Evolutionary conservation across 2,888 invertebrate genomes (phyloP), one percentile per base, ranked within the genome.

Genomic region (Dinocampus coccinellae): DNA sequence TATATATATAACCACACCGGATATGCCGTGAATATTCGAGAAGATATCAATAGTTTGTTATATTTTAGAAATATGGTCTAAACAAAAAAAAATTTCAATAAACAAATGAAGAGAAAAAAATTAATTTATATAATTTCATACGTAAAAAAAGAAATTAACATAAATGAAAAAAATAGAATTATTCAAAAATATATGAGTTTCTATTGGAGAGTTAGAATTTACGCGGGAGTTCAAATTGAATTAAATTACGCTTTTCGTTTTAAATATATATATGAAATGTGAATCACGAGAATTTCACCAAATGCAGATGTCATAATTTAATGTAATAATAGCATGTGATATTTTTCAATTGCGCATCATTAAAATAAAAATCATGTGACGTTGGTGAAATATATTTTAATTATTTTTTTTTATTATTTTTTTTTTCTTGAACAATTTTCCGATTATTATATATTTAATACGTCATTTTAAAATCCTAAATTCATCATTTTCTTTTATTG

Each of bases 341-440:
- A 29, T 58, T 33, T 34, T 9, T n/a, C 57, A 33, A 34, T 7
- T 29, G 26, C 24, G 29, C 47, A 39, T n/a, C 24, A 7, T 16
- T 13, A 42, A 11, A 47, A 26, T 29, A 55, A 20, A 10, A 33
- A 64, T 70, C 70, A 65, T 58, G 60, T 70, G 70, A 64, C 58
- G 9, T 22, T 57, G 63, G 64, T 22, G 16, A 34, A 42, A 11
- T 47, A 3, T 13, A 55, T 9, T 22, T 9, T 22, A 10, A 16
- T 63, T 63, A 24, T n/a, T n/a, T n/a, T n/a, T n/a, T n/a, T n/a
- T n/a, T n/a, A n/a, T n/a, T n/a, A n/a, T n/a, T n/a, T n/a, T n/a
- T n/a, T n/a, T n/a, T 55, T 57, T 55, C 11, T 33, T n/a, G 16
- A 42, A 58, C 57, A 42, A 33, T 33, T 47, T 39, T 39, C 63